A percentile compares a stretch with the other conserved stretches of the same genome.
Conservation (phyloP, 2,888 invertebrate species). For the Falcaria lacertinaria region DNA sequence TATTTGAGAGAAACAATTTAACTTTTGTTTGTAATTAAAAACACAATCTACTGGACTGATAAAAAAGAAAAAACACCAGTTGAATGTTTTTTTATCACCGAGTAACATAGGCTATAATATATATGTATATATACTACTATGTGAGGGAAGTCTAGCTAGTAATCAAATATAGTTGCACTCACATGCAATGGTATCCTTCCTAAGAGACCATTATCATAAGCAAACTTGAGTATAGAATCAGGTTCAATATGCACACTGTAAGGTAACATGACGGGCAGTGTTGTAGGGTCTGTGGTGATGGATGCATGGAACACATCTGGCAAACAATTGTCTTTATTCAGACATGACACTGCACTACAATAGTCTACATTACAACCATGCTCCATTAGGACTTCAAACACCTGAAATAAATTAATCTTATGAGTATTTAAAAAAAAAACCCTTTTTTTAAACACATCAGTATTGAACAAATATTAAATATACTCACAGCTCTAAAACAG, state of each 20-base stretch:
- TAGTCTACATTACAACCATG: constrained; percentile 69
- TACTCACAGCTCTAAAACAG: constrained; percentile 57
- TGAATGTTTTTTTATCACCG: no score
- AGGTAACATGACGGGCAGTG: constrained; percentile 49
- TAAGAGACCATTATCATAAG: constrained; percentile 34
- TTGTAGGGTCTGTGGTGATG: constrained; percentile 45
- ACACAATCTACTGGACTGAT: no score
- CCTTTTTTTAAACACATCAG: no score
- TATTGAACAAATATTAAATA: neutral
- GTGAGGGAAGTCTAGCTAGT: no score
- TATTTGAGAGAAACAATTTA: no score
- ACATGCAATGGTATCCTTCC: constrained; percentile 47
- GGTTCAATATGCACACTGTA: constrained; percentile 66
- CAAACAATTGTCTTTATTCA: constrained; percentile 26
- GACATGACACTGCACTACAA: constrained; percentile 31
- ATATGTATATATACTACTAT: no score
- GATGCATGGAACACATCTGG: constrained; percentile 67
- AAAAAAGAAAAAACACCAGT: no score
- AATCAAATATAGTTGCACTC: constrained; percentile 20
- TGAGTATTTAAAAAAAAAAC: no score
- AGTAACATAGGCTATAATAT: no score
- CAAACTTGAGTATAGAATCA: constrained; percentile 42
- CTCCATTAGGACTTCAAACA: constrained; percentile 57
- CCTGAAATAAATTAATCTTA: no score
- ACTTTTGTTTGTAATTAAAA: no score